Evolutionary conservation across 2,888 invertebrate genomes (phyloP).

Genomic region (Drosophila anceps): DNA sequence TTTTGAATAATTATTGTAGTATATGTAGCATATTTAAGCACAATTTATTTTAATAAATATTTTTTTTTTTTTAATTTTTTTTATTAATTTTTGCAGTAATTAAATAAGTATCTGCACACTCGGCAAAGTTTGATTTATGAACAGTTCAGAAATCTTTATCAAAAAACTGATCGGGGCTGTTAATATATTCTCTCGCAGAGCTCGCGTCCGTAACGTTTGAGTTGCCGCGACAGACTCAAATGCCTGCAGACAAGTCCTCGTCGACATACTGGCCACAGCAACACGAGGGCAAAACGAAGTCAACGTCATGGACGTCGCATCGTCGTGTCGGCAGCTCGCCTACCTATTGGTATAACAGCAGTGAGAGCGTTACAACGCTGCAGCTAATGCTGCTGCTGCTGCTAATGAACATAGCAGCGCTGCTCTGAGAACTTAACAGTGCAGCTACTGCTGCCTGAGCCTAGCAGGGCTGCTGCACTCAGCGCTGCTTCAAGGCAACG

Average conservation of each 20-base stretch:
- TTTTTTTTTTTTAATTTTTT: background rate
- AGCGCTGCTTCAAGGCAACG: background rate
- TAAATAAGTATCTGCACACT: background rate
- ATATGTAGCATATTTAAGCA: background rate
- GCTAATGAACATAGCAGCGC: background rate
- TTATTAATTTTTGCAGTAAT: background rate
- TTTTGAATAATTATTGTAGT: background rate
- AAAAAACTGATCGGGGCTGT: conserved; percentile 10
- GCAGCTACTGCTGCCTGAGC: conserved; percentile 8
- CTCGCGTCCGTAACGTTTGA: conserved; percentile 59
- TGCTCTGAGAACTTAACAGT: conserved; percentile 23
- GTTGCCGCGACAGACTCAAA: conserved; percentile 69
- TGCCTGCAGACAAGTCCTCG: conserved; percentile 18
- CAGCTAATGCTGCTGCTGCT: conserved; percentile 4
- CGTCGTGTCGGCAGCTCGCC: background rate
- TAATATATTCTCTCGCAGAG: background rate
- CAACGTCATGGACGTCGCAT: background rate
- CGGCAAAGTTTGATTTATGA: conserved; percentile 17
- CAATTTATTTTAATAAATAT: background rate
- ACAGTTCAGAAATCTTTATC: conserved; percentile 14
- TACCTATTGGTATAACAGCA: background rate
- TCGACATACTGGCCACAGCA: conserved; percentile 22
- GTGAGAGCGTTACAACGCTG: conserved; percentile 2
- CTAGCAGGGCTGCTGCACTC: conserved; percentile 11
- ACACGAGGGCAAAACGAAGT: conserved; percentile 33